Evolutionary conservation across 2,888 invertebrate genomes (phyloP).

Genomic region (Syrista parreyssii): DNA sequence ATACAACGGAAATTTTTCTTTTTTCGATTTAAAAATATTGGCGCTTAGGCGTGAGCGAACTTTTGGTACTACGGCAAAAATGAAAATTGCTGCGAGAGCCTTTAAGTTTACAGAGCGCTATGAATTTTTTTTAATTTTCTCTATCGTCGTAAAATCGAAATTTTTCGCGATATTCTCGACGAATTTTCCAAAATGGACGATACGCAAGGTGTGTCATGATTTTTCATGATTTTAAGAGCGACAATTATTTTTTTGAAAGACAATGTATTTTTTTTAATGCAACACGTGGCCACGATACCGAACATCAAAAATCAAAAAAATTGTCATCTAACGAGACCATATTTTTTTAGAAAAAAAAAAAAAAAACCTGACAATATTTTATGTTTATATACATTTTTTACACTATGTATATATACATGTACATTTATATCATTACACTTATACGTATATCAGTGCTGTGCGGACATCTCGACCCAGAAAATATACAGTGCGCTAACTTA

Average conservation of each 20-base stretch:
- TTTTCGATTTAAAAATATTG: not conserved
- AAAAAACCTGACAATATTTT: not conserved
- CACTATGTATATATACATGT: constrained; percentile 14
- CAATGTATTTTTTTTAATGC: not conserved
- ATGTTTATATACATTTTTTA: not conserved
- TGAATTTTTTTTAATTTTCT: not conserved
- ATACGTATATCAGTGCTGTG: constrained; percentile 51
- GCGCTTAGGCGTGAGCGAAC: not conserved
- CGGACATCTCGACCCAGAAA: constrained; percentile 50
- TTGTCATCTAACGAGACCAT: not conserved
- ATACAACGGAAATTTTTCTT: not conserved
- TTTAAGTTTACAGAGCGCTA: not conserved
- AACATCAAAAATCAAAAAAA: not conserved
- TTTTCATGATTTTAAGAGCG: too few relatives aligned
- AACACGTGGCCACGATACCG: not conserved
- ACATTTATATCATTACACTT: constrained; percentile 8
- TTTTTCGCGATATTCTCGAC: not conserved
- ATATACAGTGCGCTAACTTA: not conserved
- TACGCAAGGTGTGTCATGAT: too few relatives aligned
- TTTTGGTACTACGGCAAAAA: not conserved
- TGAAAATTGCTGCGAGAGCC: not conserved
- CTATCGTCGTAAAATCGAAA: not conserved
- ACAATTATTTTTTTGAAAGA: not conserved
- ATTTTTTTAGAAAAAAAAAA: not conserved
- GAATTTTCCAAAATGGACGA: too few relatives aligned